phyloP scores from a whole-genome alignment of 2,113 vertebrate species.

The Lasiurus borealis region DNA sequence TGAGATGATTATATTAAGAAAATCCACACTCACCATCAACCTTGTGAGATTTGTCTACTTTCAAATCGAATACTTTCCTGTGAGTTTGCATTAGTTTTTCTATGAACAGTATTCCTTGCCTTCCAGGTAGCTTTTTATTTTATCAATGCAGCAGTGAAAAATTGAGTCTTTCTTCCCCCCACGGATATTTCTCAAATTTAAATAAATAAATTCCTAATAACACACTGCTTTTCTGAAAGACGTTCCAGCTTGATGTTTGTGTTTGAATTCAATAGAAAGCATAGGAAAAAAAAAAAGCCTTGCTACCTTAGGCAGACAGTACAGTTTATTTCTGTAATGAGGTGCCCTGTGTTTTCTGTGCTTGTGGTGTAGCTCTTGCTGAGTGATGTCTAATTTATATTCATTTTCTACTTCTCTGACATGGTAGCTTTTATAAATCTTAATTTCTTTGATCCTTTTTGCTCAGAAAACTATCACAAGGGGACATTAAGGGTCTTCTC shows the following conservation, averaged over 20 bases:
- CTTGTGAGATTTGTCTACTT: conserved; percentile 61
- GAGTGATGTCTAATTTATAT: conserved; percentile 78
- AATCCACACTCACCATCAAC: neutral
- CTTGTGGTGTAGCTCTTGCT: conserved; percentile 63
- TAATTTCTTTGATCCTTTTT: conserved; percentile 82
- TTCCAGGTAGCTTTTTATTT: conserved; percentile 47
- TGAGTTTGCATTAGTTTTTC: conserved; percentile 30
- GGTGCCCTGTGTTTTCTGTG: conserved; percentile 61
- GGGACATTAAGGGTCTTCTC: conserved; percentile 59
- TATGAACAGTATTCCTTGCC: neutral
- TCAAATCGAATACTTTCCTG: neutral
- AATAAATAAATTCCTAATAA: conserved; percentile 81
- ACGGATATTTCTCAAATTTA: conserved; percentile 77
- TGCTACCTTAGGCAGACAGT: conserved; percentile 70
- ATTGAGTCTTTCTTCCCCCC: conserved; percentile 51
- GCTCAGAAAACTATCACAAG: conserved; percentile 36
- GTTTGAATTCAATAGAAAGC: conserved; percentile 79
- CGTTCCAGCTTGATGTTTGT: conserved; percentile 78
- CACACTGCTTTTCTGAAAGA: conserved; percentile 71
- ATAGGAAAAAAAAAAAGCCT: conserved; percentile 60
- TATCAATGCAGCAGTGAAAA: conserved; percentile 71
- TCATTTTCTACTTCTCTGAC: conserved; percentile 73
- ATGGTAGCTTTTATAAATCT: conserved; percentile 80
- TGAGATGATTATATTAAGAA: conserved; percentile 58
- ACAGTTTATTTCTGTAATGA: conserved; percentile 80